Conservation (phyloP, 2,113 vertebrate species). For the Chauna torquata region DNA sequence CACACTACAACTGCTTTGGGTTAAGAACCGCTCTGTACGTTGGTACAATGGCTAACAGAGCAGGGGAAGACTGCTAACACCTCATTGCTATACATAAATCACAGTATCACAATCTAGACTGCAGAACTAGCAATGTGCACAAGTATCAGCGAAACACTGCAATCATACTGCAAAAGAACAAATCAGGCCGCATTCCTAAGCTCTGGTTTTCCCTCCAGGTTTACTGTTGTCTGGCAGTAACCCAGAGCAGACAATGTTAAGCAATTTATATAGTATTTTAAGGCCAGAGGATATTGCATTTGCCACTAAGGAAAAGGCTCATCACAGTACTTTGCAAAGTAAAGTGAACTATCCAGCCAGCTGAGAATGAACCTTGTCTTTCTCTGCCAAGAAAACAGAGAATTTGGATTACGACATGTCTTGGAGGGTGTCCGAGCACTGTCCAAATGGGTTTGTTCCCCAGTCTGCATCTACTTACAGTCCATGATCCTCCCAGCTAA, state of each 20-base stretch:
- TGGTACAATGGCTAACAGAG: not conserved
- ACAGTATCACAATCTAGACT: not conserved
- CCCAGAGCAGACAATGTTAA: not conserved
- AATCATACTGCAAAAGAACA: not conserved
- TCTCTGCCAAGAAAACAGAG: not conserved
- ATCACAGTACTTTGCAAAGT: not conserved
- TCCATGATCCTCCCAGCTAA: slow-evolving; percentile 88
- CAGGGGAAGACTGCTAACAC: not conserved
- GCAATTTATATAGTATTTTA: not conserved
- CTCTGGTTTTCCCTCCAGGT: not conserved
- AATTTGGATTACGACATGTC: not conserved
- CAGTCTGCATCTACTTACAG: slow-evolving; percentile 76
- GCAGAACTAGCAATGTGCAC: not conserved
- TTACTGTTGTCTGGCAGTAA: not conserved
- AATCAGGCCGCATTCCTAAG: not conserved
- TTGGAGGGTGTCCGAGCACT: not conserved
- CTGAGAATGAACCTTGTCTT: not conserved
- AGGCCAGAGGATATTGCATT: not conserved
- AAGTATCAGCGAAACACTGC: not conserved
- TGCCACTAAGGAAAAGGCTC: not conserved
- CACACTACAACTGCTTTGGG: not conserved
- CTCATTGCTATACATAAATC: not conserved
- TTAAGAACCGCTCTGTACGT: not conserved
- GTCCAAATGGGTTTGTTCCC: not conserved
- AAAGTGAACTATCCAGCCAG: not conserved